Conservation (phyloP, 1,140 invertebrate species). For the Globodera rostochiensis region DNA sequence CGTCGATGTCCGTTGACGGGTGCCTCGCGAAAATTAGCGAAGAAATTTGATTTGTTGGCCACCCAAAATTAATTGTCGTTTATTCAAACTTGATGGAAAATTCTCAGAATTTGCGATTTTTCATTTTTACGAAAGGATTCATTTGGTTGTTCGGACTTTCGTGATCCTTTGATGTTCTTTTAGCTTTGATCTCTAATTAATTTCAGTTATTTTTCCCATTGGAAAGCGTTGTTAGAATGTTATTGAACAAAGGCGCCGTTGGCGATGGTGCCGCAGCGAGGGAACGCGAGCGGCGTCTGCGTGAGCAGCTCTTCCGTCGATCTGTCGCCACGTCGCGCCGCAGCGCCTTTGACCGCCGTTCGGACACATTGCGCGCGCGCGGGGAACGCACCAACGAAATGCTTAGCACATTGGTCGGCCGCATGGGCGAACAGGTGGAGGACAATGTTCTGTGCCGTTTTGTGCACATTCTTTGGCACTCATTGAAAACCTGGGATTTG, state of each 20-base stretch:
- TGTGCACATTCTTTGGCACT: too few relatives aligned
- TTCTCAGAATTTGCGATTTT: not conserved
- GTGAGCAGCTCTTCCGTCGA: constrained; percentile 27
- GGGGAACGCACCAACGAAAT: constrained; percentile 37
- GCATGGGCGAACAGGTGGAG: constrained; percentile 38
- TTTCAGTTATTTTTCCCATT: not conserved
- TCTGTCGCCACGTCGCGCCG: constrained; percentile 25
- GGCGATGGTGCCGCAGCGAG: not conserved
- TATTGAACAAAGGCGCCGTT: not conserved
- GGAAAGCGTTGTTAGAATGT: not conserved
- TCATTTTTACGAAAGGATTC: not conserved
- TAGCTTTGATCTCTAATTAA: not conserved
- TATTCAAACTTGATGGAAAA: too few relatives aligned
- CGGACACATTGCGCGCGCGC: constrained; percentile 12
- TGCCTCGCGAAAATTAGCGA: constrained; percentile 1
- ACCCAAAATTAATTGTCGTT: not conserved
- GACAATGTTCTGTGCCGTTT: too few relatives aligned
- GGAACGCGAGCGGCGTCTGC: constrained; percentile 26
- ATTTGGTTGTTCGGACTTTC: not conserved
- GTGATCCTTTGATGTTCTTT: not conserved
- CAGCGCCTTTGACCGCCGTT: constrained; percentile 23
- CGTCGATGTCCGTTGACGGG: constrained; percentile 2
- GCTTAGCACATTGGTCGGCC: constrained; percentile 33
- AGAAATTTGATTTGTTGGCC: constrained; percentile 13
- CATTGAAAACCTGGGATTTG: too few relatives aligned